Conservation (phyloP, 1,140 invertebrate genomes). For the Drosophila ohnishii region DNA sequence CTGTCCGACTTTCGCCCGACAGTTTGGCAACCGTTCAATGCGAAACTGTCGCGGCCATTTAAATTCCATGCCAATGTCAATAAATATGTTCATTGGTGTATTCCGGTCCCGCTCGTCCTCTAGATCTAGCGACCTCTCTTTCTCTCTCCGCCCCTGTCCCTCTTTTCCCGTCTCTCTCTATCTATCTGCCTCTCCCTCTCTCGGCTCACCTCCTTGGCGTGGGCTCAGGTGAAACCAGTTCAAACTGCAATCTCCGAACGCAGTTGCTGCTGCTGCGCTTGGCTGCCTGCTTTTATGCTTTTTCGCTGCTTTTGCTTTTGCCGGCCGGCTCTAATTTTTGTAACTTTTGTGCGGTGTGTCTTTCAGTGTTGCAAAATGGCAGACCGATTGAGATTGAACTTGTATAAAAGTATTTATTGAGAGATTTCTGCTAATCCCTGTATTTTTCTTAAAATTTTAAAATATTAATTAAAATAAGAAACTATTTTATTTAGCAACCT, state of each 20-base stretch:
- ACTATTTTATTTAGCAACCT: background rate
- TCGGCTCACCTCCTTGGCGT: conserved; percentile 1
- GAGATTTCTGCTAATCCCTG: background rate
- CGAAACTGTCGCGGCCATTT: conserved; percentile 40
- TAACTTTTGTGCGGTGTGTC: background rate
- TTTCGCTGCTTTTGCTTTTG: conserved; percentile 18
- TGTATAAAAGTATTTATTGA: background rate
- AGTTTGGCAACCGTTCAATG: conserved; percentile 37
- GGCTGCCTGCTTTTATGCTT: conserved; percentile 39
- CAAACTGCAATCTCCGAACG: conserved; percentile 56
- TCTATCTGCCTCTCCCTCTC: background rate
- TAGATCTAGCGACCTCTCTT: background rate
- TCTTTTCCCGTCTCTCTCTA: conserved; percentile 3
- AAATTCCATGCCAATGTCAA: conserved; percentile 47
- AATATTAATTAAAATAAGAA: too few relatives aligned
- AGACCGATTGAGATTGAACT: too few relatives aligned
- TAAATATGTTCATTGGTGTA: conserved; percentile 31
- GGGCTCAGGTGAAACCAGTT: conserved; percentile 56
- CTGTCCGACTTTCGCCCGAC: conserved; percentile 29
- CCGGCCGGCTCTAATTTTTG: conserved; percentile 64
- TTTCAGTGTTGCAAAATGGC: conserved; percentile 6
- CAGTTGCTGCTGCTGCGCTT: conserved; percentile 56
- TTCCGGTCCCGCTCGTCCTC: conserved; percentile 21
- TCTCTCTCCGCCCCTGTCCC: background rate
- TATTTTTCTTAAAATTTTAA: background rate